Evolutionary conservation across 2,113 vertebrate genomes (phyloP).

Genomic region (Rhagologus leucostigma): DNA sequence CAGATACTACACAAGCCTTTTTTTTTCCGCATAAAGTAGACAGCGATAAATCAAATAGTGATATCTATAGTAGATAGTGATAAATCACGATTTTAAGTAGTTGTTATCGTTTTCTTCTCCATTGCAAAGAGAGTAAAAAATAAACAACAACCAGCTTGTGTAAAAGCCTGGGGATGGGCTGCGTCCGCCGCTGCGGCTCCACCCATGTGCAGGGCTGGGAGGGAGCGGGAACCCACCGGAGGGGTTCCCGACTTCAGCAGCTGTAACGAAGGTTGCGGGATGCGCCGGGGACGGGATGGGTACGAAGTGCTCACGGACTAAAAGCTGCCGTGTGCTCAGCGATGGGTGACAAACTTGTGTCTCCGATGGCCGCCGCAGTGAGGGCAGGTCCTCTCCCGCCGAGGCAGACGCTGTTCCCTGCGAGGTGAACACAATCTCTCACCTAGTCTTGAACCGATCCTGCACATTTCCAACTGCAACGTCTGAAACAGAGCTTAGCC

Average conservation of each 20-base stretch:
- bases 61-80: neutral
- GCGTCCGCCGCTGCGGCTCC: neutral
- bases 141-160: neutral
- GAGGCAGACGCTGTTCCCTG: neutral
- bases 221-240: neutral
- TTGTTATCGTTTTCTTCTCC: neutral
- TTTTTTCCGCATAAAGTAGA: neutral
- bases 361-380: neutral
- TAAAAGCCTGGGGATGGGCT: neutral
- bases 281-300: neutral
- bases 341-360: neutral
- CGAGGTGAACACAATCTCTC: neutral
- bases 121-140: neutral
- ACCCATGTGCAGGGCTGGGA: neutral
- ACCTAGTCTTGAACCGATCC: neutral
- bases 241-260: neutral
- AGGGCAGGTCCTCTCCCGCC: neutral
- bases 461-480: neutral
- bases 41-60: neutral
- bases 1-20: neutral
- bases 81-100: neutral
- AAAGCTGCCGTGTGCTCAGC: neutral
- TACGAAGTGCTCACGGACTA: neutral
- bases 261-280: neutral
- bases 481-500: neutral